Conservation (phyloP, 2,113 vertebrate species). For the Rhadina sibilatrix region DNA sequence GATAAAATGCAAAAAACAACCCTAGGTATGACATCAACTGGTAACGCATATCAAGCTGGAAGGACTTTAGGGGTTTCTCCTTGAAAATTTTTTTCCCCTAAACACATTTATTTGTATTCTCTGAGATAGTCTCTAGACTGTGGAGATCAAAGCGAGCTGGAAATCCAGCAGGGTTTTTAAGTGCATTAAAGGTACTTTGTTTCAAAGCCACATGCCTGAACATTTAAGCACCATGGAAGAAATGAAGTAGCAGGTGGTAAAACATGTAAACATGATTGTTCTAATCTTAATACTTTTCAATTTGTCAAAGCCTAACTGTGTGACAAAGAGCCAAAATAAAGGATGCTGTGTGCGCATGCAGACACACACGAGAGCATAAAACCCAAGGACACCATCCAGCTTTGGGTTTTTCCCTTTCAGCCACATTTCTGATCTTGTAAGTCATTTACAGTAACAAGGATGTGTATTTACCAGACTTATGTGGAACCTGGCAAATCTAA, state of each 20-base stretch:
- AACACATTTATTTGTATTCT: slow-evolving; percentile 15
- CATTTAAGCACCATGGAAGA: slow-evolving; percentile 15
- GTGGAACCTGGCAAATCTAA: background rate
- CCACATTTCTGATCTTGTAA: background rate
- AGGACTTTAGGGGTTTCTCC: slow-evolving; percentile 14
- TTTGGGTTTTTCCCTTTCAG: background rate
- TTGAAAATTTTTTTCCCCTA: slow-evolving; percentile 17
- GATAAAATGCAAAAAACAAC: slow-evolving; percentile 8
- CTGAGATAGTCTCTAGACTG: background rate
- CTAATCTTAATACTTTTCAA: slow-evolving; percentile 2
- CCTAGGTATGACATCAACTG: background rate
- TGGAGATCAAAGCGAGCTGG: slow-evolving; percentile 41
- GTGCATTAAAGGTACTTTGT: background rate
- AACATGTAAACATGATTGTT: slow-evolving; percentile 4
- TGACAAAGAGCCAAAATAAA: background rate
- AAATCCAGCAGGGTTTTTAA: slow-evolving; percentile 37
- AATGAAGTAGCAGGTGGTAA: slow-evolving; percentile 38
- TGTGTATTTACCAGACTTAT: background rate
- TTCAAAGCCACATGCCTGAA: slow-evolving; percentile 30
- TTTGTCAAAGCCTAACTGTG: slow-evolving; percentile 1
- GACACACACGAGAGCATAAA: background rate
- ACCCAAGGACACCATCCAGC: background rate
- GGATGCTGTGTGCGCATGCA: background rate
- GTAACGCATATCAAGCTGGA: background rate
- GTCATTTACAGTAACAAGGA: background rate